Percentiles rank a stretch among this genome's conserved stretches.
phyloP scores from a whole-genome alignment of 2,888 invertebrate genomes.

The Pseudococcus jackbeardsleyi region DNA sequence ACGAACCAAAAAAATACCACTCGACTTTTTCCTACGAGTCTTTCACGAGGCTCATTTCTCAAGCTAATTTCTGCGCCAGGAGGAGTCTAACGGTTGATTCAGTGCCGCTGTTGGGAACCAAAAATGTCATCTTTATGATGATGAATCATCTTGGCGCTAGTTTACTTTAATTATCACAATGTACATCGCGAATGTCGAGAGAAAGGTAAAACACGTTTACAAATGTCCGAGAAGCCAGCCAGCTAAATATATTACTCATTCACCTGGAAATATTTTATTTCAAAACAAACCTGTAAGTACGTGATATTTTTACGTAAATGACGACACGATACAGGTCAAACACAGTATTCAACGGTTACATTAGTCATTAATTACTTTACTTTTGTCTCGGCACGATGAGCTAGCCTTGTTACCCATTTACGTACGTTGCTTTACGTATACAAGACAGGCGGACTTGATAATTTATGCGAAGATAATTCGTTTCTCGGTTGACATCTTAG shows the following conservation, averaged over 20 bases:
- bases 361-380: constrained; percentile 16
- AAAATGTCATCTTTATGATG: background rate
- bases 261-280: background rate
- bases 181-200: background rate
- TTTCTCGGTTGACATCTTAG: constrained; percentile 39
- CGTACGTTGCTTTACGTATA: background rate
- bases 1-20: too few relatives aligned
- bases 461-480: constrained; percentile 45
- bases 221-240: background rate
- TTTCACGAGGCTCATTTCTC: too few relatives aligned
- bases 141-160: background rate
- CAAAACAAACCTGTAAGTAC: background rate
- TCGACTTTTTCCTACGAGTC: too few relatives aligned
- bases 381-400: background rate
- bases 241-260: background rate
- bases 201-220: background rate
- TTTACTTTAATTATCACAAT: background rate
- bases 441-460: constrained; percentile 35
- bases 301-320: background rate
- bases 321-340: background rate
- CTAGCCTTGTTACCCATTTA: background rate
- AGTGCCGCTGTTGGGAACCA: background rate
- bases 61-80: background rate
- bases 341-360: background rate
- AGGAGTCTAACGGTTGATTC: background rate